These are phyloP conservation scores for Clarias platycephalus DNA, from an alignment of 2,797 vertebrate species.

Conservation along the genomic window DNA sequence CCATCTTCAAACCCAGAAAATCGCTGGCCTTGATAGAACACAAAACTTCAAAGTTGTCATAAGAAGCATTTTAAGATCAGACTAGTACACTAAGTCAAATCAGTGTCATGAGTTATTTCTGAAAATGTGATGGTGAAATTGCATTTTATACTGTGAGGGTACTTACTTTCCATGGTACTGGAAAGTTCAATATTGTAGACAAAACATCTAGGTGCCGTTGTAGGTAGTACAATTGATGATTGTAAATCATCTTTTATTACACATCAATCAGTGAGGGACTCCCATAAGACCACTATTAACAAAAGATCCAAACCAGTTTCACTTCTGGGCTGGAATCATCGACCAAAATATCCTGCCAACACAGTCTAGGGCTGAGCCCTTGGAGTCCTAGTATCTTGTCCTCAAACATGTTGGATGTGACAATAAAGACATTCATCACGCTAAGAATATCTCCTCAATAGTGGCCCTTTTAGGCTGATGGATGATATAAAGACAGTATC, in stretches of 20 bases:
- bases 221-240: background rate
- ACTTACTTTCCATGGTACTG: background rate
- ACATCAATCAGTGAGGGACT: background rate
- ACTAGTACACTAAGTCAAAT: conserved; percentile 3
- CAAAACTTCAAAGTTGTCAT: conserved; percentile 39
- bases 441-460: background rate
- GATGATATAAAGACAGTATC: background rate
- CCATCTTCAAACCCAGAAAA: conserved; percentile 46
- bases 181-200: background rate
- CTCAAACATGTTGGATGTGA: background rate
- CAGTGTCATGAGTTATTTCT: background rate
- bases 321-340: background rate
- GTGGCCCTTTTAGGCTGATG: background rate
- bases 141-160: background rate
- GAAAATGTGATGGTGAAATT: background rate
- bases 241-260: background rate
- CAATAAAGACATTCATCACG: background rate
- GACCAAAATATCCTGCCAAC: background rate
- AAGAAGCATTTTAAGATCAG: conserved; percentile 21
- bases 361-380: background rate
- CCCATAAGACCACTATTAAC: background rate
- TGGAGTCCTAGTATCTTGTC: background rate
- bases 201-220: background rate
- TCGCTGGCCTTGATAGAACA: conserved; percentile 44
- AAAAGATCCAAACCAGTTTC: background rate